Conservation (phyloP, 2,113 vertebrate species). For the Actinemys pallida region DNA sequence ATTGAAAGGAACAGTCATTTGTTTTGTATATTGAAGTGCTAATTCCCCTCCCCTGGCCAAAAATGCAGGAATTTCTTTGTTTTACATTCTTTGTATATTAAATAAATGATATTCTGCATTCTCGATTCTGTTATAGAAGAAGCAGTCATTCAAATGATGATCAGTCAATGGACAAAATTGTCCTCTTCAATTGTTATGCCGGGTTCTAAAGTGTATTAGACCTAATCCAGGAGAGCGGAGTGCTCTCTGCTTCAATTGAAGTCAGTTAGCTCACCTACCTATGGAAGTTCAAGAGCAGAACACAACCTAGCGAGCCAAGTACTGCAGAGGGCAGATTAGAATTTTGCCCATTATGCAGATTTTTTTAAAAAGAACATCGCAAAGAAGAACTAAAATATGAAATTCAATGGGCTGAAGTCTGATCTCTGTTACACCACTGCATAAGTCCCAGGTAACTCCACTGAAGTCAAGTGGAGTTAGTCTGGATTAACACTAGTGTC, state of each 20-base stretch:
- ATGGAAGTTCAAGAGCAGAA: background rate
- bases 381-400: background rate
- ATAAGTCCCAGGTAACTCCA: background rate
- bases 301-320: background rate
- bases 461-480: slow-evolving; percentile 35
- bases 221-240: background rate
- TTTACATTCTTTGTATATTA: background rate
- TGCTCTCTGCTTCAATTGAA: background rate
- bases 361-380: background rate
- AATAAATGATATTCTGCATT: background rate
- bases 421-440: background rate
- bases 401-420: background rate
- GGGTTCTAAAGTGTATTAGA: background rate
- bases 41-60: background rate
- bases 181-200: background rate
- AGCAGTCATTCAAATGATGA: background rate
- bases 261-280: background rate
- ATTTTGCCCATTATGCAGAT: background rate
- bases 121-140: background rate
- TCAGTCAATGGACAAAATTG: background rate
- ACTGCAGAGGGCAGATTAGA: background rate
- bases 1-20: background rate
- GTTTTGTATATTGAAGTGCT: background rate
- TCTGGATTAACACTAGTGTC: slow-evolving; percentile 27
- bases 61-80: background rate